phyloP scores from a whole-genome alignment of 1,140 invertebrate species.

The Varroa destructor region DNA sequence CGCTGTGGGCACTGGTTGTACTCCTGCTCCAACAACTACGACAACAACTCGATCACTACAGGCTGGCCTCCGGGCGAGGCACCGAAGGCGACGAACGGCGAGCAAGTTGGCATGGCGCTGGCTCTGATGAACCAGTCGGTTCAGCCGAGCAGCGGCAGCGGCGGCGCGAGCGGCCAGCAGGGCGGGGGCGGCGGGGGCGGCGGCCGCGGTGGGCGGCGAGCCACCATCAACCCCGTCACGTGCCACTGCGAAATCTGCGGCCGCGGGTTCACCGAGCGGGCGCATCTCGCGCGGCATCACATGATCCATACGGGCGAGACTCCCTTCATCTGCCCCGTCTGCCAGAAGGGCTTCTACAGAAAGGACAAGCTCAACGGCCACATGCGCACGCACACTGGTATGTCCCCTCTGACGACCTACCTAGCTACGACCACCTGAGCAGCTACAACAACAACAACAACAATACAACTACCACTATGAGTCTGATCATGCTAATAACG shows the following conservation, averaged over 20 bases:
- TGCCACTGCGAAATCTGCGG: conserved; percentile 32
- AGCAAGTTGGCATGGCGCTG: conserved; percentile 27
- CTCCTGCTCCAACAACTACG: too few species aligned
- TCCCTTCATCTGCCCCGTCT: conserved; percentile 31
- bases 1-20: too few species aligned
- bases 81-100: conserved; percentile 27
- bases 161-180: conserved; percentile 16
- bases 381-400: conserved; percentile 56
- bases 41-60: background rate
- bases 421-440: too few species aligned
- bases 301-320: conserved; percentile 32
- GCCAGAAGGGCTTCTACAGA: conserved; percentile 34
- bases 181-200: conserved; percentile 1
- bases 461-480: too few species aligned
- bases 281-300: conserved; percentile 31
- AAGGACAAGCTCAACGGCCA: conserved; percentile 44
- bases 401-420: background rate
- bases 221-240: conserved; percentile 27
- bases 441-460: too few species aligned
- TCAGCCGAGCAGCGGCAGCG: conserved; percentile 8
- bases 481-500: too few species aligned
- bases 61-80: conserved; percentile 28
- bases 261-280: conserved; percentile 31
- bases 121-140: conserved; percentile 28
- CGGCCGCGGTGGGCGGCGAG: conserved; percentile 22